Evolutionary conservation across 1,140 invertebrate species (phyloP), one percentile per base, ranked within the genome.

Genomic region (Meloidogyne floridensis): DNA sequence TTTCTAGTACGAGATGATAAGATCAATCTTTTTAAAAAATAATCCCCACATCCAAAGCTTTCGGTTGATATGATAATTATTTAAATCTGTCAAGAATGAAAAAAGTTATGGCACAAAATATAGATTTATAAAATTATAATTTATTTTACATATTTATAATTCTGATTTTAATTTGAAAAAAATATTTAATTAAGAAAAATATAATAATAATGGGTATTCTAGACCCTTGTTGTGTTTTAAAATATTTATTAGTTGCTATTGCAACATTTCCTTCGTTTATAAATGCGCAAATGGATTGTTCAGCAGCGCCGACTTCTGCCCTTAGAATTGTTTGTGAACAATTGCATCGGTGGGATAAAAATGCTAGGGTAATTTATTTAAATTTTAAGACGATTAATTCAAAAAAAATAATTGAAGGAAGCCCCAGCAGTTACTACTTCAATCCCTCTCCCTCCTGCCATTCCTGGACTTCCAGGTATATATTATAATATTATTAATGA

Each of bases 251-350:
- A 20, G 13, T 59, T 76, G n/a, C 69, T 2, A 6, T 76, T 8
- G 15, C 51, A 42, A 43, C 75, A n/a, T 69, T 56, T 5, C 69
- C 69, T 54, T 54, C 75, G 18, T 7, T 54, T 15, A 15, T 15
- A n/a, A 56, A 81, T 69, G 80, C 86, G 5, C 86, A 87, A 47
- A 42, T 83, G 43, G 81, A 83, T 72, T 88, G 87, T 80, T 82
- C 84, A 6, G 72, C 71, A 18, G 87, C 87, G 0, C 87, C 87
- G 3, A 87, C 83, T 3, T 13, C 72, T 15, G 84, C 87, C 4
- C 42, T 82, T 2, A 85, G 82, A 78, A 89, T 82, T 56, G 59
- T 89, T n/a, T 88, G 87, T 79, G 78, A 86, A 69, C 87, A 88
- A 72, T 73, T 88, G 15, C 79, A 86, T 56, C 81, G 80, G 78